Conservation (phyloP, 2,888 invertebrate genomes). For the Drosophila mulleri region DNA sequence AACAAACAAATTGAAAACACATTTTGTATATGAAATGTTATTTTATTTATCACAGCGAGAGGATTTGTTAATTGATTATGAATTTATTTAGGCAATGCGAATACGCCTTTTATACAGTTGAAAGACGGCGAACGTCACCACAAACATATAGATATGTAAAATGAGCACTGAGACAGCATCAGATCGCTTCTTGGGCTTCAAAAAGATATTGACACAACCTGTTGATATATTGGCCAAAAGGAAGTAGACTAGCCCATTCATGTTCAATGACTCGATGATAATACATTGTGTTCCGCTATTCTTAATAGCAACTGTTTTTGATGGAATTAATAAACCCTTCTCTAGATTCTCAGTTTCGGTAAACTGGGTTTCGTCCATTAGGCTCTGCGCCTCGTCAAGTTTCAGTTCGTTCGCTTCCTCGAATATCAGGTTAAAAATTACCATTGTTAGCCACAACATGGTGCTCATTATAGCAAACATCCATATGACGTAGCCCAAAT, state of each 20-base stretch:
- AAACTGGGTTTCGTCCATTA: neutral
- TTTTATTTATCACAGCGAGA: conserved; percentile 33
- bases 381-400: neutral
- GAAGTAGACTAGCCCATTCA: conserved; percentile 93
- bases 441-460: conserved; percentile 88
- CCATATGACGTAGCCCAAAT: conserved; percentile 93
- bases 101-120: conserved; percentile 70
- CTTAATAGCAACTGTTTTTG: neutral
- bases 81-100: conserved; percentile 69
- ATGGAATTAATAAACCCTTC: conserved; percentile 18
- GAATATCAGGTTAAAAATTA: conserved; percentile 84
- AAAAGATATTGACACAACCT: conserved; percentile 91
- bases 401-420: neutral
- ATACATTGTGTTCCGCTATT: conserved; percentile 13
- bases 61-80: neutral
- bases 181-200: conserved; percentile 87
- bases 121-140: conserved; percentile 70
- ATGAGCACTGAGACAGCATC: conserved; percentile 86
- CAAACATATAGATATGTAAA: conserved; percentile 87
- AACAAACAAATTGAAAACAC: conserved; percentile 7
- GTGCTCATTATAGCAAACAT: conserved; percentile 88
- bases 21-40: neutral
- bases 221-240: conserved; percentile 93
- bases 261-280: conserved; percentile 88
- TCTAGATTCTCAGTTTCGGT: conserved; percentile 29